Base-by-base conservation (phyloP, 2,888 invertebrate genomes). In the Dryadula phaetusa region DNA sequence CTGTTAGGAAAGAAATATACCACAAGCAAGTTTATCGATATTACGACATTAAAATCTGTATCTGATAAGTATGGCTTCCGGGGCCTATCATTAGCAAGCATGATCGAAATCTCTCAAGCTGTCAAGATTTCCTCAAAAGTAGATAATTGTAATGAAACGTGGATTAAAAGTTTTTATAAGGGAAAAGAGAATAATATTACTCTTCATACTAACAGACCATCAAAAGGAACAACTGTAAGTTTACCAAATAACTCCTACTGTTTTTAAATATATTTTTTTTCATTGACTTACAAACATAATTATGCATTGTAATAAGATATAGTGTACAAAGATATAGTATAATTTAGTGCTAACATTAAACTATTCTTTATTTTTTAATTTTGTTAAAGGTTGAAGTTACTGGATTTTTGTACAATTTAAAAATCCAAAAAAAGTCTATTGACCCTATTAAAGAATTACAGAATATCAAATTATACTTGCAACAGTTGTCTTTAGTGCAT, bases 1-100 rank as follows among this genome's bases (percentile, higher is more conserved):
- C 72, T 85, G 25, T 78, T 96, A 56, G 96, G 95, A 14, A 83
- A 90, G 73, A 93, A 94, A 72, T 93, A 95, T 76, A 88, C 93
- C 77, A 95, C 96, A 0, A 96, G 94, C 80, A 96, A 96, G 86
- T 94, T 94, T 75, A 84, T 88, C 47, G 86, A 91, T 65, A 66
- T 94, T 6, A 76, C 83, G 18, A 94, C 94, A 69, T 83, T 95
- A 22, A 89, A 94, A 75, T 84, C 85, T 22, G 89, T 88, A 69
- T 83, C 94, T 0, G 86, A 88, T 72, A 90, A 87, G 70, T 95
- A 94, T 88, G 96, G 96, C n/a, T 95, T 89, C 78, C 88, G 94
- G 70, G 96, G 96, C 8, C 95, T 95, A 86, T 93, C 95, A 25
- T 78, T 96, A 54, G 93, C 95, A 3, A 95, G 94, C 81, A 93